Conservation (phyloP, 2,888 invertebrate genomes). For the Amblyjoppa fuscipennis region DNA sequence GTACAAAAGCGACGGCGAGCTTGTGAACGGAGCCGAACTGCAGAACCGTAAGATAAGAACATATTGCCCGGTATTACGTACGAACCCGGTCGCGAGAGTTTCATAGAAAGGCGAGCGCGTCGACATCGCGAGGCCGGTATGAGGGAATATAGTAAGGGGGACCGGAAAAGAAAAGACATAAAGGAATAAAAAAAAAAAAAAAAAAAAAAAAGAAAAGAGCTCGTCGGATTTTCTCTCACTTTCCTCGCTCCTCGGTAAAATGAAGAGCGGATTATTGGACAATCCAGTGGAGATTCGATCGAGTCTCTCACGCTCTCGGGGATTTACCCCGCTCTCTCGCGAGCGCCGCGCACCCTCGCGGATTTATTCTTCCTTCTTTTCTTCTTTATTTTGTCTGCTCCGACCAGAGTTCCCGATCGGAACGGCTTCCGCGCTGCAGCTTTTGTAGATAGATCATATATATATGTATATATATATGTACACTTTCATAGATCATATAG, state of each 20-base stretch:
- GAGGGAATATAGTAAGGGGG: constrained; percentile 22
- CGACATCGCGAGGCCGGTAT: constrained; percentile 1
- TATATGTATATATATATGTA: not conserved
- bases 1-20: constrained; percentile 33
- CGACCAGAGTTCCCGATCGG: constrained; percentile 34
- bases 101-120: constrained; percentile 20
- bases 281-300: constrained; percentile 65
- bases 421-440: constrained; percentile 27
- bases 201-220: constrained; percentile 33
- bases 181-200: not conserved
- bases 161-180: constrained; percentile 7
- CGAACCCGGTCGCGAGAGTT: constrained; percentile 40
- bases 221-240: constrained; percentile 52
- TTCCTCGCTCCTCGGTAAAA: constrained; percentile 54
- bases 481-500: no score
- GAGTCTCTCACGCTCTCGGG: constrained; percentile 64
- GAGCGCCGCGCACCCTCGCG: constrained; percentile 25
- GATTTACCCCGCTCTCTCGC: constrained; percentile 54
- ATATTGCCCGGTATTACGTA: constrained; percentile 61
- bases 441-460: not conserved
- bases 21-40: constrained; percentile 29
- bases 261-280: constrained; percentile 68
- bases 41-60: constrained; percentile 58
- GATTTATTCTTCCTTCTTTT: constrained; percentile 54
- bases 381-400: constrained; percentile 38